phyloP scores from a whole-genome alignment of 2,888 invertebrate species.

The Arrhopalites spinosus region DNA sequence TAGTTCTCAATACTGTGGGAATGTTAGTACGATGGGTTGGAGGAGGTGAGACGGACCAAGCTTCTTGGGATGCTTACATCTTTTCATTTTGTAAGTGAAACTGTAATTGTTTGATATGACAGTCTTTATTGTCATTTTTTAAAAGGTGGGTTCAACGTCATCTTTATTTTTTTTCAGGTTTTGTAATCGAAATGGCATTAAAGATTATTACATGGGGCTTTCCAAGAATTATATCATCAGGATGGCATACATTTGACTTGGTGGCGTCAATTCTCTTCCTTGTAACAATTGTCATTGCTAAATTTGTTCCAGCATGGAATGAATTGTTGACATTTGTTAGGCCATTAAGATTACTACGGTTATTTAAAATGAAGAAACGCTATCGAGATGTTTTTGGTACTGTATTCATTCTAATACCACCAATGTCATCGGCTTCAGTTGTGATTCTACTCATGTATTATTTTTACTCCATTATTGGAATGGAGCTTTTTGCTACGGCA shows the following conservation, averaged over 20 bases:
- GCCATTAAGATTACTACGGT: conserved; percentile 65
- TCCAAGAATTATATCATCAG: conserved; percentile 73
- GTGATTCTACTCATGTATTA: conserved; percentile 68
- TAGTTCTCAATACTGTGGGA: conserved; percentile 74
- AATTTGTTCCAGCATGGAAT: conserved; percentile 58
- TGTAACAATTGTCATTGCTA: conserved; percentile 47
- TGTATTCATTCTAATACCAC: conserved; percentile 76
- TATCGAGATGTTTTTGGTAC: conserved; percentile 61
- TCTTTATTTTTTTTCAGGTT: conserved; percentile 67
- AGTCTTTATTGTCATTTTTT: no score
- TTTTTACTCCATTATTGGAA: conserved; percentile 86
- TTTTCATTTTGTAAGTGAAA: conserved; percentile 69
- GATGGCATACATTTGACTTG: conserved; percentile 84
- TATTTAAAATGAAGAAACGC: conserved; percentile 57
- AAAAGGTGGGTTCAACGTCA: no score
- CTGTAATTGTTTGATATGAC: background rate
- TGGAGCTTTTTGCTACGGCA: conserved; percentile 80
- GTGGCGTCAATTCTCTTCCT: conserved; percentile 66
- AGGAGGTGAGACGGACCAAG: conserved; percentile 67
- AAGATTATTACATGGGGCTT: conserved; percentile 76
- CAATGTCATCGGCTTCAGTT: conserved; percentile 75
- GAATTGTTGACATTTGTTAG: conserved; percentile 69
- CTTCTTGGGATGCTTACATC: conserved; percentile 76
- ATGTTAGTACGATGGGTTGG: conserved; percentile 74
- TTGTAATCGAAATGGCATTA: conserved; percentile 73